phyloP scores from a whole-genome alignment of 2,888 invertebrate species.

The Ennomos quercinarius region DNA sequence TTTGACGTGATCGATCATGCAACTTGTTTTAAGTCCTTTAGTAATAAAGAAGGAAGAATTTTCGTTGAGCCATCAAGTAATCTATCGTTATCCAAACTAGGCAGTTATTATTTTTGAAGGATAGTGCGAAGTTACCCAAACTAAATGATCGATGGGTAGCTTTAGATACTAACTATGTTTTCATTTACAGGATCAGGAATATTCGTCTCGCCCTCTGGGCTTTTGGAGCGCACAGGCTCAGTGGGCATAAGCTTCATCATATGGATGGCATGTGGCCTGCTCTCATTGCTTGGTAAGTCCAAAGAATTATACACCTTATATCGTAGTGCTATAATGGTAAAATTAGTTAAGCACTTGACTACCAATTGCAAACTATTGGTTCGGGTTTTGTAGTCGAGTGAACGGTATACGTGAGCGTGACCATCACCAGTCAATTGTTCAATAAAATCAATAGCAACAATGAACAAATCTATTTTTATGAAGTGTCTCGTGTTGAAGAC shows the following conservation, averaged over 20 bases:
- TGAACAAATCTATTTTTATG: slow-evolving; percentile 37
- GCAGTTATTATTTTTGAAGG: background rate
- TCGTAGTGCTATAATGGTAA: background rate
- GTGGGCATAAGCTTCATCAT: slow-evolving; percentile 97
- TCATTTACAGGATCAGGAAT: slow-evolving; percentile 95
- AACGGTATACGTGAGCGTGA: slow-evolving; percentile 21
- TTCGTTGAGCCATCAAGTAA: no score
- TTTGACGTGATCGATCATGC: slow-evolving; percentile 12
- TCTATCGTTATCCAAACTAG: no score
- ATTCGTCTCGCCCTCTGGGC: slow-evolving; percentile 98
- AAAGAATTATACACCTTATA: slow-evolving; percentile 6
- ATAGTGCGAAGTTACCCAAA: background rate
- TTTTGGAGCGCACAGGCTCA: slow-evolving; percentile 95
- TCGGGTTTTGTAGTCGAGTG: slow-evolving; percentile 22
- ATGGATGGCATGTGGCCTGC: slow-evolving; percentile 97
- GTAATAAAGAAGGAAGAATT: no score
- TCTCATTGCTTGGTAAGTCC: slow-evolving; percentile 93
- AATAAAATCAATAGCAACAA: slow-evolving; percentile 42
- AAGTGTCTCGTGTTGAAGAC: slow-evolving; percentile 18
- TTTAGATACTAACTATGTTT: slow-evolving; percentile 4
- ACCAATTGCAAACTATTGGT: slow-evolving; percentile 10
- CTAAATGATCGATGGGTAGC: background rate
- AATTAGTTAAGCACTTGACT: slow-evolving; percentile 9
- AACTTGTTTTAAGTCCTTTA: background rate
- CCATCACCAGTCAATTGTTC: slow-evolving; percentile 34